Evolutionary conservation across 1,140 invertebrate genomes (phyloP).

Genomic region (Macrosteles quadrilineatus): DNA sequence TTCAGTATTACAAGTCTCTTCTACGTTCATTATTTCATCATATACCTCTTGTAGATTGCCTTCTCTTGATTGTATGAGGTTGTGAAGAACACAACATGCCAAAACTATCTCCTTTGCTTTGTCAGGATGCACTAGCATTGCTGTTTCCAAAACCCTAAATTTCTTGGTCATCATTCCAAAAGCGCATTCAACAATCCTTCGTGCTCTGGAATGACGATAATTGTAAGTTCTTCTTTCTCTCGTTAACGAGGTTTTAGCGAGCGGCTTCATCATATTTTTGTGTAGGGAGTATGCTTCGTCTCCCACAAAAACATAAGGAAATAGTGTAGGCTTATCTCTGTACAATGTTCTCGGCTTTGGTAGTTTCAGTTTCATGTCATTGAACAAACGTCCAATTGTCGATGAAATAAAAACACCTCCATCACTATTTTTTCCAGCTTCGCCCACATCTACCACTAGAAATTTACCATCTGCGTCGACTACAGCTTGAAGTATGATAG

Average conservation of each 20-base stretch:
- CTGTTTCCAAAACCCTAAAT: constrained; percentile 8
- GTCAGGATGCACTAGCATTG: constrained; percentile 20
- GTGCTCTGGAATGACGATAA: constrained; percentile 13
- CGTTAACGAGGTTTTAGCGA: constrained; percentile 46
- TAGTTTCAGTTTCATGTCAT: constrained; percentile 16
- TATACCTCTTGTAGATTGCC: constrained; percentile 4
- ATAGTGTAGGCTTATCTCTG: neutral
- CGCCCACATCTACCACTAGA: constrained; percentile 47
- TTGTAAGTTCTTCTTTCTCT: neutral
- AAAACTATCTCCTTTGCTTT: constrained; percentile 10
- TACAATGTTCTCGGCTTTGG: constrained; percentile 12
- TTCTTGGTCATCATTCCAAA: constrained; percentile 48
- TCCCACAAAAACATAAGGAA: constrained; percentile 46
- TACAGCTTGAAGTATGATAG: constrained; percentile 46
- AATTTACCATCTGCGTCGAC: constrained; percentile 50
- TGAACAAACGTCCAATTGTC: constrained; percentile 39
- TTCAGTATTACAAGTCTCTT: neutral
- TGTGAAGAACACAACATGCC: constrained; percentile 15
- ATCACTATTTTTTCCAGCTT: constrained; percentile 47
- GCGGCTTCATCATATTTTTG: constrained; percentile 53
- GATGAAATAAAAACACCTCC: constrained; percentile 46
- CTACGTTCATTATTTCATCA: neutral
- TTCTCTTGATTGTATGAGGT: constrained; percentile 6
- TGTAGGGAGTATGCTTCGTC: constrained; percentile 55
- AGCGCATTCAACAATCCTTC: constrained; percentile 54